Conservation (phyloP, 2,113 vertebrate genomes). For the Gobius niger region DNA sequence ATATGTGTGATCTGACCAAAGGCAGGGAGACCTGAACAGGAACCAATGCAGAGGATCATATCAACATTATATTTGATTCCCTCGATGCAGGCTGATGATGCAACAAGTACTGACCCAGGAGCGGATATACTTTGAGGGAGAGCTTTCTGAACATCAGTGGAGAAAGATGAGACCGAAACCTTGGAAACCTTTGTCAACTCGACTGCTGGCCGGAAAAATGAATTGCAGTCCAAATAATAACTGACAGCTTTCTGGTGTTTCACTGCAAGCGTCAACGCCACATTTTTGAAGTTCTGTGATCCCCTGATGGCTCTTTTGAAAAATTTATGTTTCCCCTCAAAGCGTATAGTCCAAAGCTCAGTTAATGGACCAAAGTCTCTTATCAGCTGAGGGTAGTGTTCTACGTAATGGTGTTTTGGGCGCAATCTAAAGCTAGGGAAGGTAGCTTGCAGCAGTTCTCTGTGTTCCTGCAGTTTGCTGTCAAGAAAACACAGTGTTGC, state of each 20-base stretch:
- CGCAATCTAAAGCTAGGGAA: too few relatives aligned
- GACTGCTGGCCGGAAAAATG: slow-evolving; percentile 24
- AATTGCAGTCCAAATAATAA: slow-evolving; percentile 11
- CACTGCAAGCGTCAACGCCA: slow-evolving; percentile 7
- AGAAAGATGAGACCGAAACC: too few relatives aligned
- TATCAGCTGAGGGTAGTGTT: too few relatives aligned
- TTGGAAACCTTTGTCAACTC: slow-evolving; percentile 15
- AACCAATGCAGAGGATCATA: slow-evolving; percentile 36
- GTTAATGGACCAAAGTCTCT: too few relatives aligned
- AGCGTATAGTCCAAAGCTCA: slow-evolving; percentile 8
- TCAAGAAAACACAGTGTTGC: too few relatives aligned
- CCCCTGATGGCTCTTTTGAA: slow-evolving; percentile 7
- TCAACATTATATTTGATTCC: too few relatives aligned
- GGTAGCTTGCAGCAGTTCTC: too few relatives aligned
- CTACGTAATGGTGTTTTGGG: too few relatives aligned
- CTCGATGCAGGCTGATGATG: slow-evolving; percentile 34
- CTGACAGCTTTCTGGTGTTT: slow-evolving; percentile 4
- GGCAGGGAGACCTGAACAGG: slow-evolving; percentile 45
- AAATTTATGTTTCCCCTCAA: too few relatives aligned
- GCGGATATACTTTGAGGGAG: too few relatives aligned
- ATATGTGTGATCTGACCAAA: slow-evolving; percentile 42
- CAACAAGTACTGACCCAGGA: too few relatives aligned
- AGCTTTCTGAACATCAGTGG: slow-evolving; percentile 18
- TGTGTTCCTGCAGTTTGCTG: background rate
- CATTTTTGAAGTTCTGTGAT: slow-evolving; percentile 17